Percentiles rank a stretch among this genome's conserved stretches.
Evolutionary conservation across 2,888 invertebrate genomes (phyloP).

Genomic region (Aricia artaxerxes): DNA sequence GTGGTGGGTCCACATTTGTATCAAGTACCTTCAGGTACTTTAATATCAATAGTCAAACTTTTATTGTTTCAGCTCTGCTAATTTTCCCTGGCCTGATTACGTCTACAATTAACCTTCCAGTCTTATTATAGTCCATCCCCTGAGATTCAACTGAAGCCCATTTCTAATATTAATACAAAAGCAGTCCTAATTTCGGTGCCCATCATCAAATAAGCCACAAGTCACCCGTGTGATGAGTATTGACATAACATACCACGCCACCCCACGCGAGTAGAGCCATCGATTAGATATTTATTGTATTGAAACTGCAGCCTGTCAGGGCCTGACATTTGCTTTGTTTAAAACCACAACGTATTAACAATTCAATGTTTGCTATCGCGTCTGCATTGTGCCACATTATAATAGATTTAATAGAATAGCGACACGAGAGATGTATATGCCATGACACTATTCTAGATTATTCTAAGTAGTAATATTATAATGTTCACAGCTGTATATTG

Average conservation of each 20-base stretch:
- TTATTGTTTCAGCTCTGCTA: not conserved
- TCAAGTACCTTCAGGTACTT: no score
- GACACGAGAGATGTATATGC: not conserved
- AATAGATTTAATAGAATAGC: constrained; percentile 23
- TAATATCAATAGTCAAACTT: not conserved
- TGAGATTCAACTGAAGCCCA: not conserved
- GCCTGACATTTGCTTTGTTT: constrained; percentile 26
- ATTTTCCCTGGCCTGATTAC: no score
- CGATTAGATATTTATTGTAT: constrained; percentile 30
- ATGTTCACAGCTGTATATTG: no score
- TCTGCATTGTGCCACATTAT: constrained; percentile 27
- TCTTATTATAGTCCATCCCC: not conserved
- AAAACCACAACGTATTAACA: constrained; percentile 16
- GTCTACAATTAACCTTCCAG: not conserved
- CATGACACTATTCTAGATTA: not conserved
- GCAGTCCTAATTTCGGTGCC: constrained; percentile 29
- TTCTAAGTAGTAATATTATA: not conserved
- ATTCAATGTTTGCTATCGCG: constrained; percentile 11
- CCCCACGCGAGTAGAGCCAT: constrained; percentile 10
- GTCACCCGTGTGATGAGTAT: constrained; percentile 21
- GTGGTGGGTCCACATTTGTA: no score
- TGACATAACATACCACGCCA: constrained; percentile 25
- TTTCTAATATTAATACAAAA: not conserved
- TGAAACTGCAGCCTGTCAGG: constrained; percentile 25
- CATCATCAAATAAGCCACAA: not conserved